Percentiles rank a stretch among this genome's conserved stretches.
Evolutionary conservation across 92 coral and sea anemone genomes (phyloP).

Genomic region (Bergia sp.): DNA sequence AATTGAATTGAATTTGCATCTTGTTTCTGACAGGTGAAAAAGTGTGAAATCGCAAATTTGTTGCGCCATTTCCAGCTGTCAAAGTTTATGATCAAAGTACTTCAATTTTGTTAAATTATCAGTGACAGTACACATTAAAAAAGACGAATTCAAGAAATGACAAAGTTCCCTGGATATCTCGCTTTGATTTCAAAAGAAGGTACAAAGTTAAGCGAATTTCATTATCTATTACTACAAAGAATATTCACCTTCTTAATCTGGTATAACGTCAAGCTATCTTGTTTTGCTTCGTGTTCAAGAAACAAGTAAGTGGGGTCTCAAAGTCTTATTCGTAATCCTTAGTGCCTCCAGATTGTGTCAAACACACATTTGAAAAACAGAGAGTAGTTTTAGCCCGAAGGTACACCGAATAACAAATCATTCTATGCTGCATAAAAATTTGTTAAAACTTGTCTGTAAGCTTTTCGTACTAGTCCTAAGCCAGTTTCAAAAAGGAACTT

Average conservation of each 20-base stretch:
- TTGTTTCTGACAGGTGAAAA: background rate
- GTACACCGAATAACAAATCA: background rate
- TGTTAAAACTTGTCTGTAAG: background rate
- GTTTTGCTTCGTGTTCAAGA: background rate
- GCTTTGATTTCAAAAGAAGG: background rate
- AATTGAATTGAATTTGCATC: background rate
- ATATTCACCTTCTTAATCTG: background rate
- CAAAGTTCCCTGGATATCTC: background rate
- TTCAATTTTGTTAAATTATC: background rate
- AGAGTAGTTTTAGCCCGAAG: background rate
- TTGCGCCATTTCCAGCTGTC: background rate
- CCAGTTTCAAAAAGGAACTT: too few relatives aligned
- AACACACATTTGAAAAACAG: background rate
- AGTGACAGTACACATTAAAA: background rate
- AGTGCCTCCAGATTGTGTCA: too few relatives aligned
- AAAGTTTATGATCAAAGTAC: background rate
- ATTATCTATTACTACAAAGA: background rate
- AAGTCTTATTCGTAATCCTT: background rate
- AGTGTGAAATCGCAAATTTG: background rate
- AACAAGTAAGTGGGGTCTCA: background rate
- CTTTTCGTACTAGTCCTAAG: background rate
- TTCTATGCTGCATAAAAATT: background rate
- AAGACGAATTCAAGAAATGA: background rate
- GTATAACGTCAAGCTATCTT: background rate
- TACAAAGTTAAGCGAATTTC: background rate